Evolutionary conservation across 2,113 vertebrate genomes (phyloP), one percentile per base, ranked within the genome.

Genomic region (Leiothrix lutea): DNA sequence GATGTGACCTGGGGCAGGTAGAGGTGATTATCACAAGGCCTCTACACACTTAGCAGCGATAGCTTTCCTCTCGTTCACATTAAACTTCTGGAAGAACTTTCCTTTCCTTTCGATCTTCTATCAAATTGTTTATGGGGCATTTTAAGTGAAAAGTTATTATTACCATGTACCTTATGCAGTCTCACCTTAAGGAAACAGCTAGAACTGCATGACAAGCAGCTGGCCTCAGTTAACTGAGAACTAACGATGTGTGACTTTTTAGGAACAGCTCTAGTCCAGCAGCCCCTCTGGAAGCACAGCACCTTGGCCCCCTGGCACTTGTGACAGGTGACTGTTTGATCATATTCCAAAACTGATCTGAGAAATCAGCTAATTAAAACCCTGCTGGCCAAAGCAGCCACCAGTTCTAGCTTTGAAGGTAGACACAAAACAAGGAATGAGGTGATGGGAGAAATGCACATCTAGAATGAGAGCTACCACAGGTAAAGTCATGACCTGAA

Each of bases 101-200:
- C 8, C 13, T 67, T 14, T 6, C 17, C 33, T 54, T 74, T 6
- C 29, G 28, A 4, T 20, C 25, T 58, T 84, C 66, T 20, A 56
- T 28, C 24, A 12, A 36, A 24, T 69, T 64, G 6, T 50, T 83
- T 21, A 58, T 22, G 40, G 21, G 24, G 3, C 9, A 58, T 36
- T 91, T 81, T 89, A 28, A 81, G 16, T 31, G 29, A 25, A 50
- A 60, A 81, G 7, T 28, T 79, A 25, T 12, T 61, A 36, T 29
- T 62, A 56, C 23, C 56, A 14, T 1, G 3, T 14, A 54, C 20
- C 36, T 67, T 53, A 19, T 0, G 0, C 12, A 60, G 15, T 21
- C 48, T 36, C 38, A 69, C n/a, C 25, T 90, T 42, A 78, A 57
- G 48, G 61, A 90, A 96, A 80, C 22, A 53, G 51, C 50, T 18